Percentiles rank a stretch among this genome's conserved stretches.
phyloP scores from a whole-genome alignment of 1,140 invertebrate species.

The Hyles euphorbiae region DNA sequence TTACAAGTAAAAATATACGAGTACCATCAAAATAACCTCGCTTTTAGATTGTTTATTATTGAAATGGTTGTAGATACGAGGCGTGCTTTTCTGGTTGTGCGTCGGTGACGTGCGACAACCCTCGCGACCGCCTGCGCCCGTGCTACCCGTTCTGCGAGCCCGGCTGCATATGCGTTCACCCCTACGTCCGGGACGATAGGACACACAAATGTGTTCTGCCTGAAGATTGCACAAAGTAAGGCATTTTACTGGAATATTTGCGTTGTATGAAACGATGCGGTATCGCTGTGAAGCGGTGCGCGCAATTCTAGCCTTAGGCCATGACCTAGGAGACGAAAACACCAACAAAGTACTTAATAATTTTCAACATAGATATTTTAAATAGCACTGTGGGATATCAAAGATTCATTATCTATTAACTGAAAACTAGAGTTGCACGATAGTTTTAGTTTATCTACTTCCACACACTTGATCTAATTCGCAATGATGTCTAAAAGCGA shows the following conservation, averaged over 20 bases:
- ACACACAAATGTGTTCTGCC: slow-evolving; percentile 63
- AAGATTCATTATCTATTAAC: no score
- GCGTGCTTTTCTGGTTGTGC: slow-evolving; percentile 63
- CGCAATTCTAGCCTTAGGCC: no score
- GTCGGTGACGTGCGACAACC: slow-evolving; percentile 62
- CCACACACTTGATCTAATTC: background rate
- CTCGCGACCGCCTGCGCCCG: slow-evolving; percentile 54
- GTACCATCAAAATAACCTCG: no score
- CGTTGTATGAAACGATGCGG: no score
- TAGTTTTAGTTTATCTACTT: no score
- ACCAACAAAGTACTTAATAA: no score
- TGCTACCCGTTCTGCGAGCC: slow-evolving; percentile 68
- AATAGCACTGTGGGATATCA: no score
- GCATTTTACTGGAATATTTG: background rate
- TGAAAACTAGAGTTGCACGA: no score
- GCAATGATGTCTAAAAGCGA: background rate
- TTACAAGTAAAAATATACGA: no score
- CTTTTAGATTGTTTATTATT: background rate
- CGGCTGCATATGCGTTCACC: slow-evolving; percentile 57
- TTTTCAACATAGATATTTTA: no score
- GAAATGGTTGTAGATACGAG: slow-evolving; percentile 42
- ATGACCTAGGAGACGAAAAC: no score
- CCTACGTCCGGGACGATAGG: slow-evolving; percentile 59
- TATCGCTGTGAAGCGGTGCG: no score
- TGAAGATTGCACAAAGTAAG: slow-evolving; percentile 61